These are phyloP conservation scores for Heloderma charlesbogerti DNA, from an alignment of 2,113 vertebrate genomes.

Conservation along the genomic window DNA sequence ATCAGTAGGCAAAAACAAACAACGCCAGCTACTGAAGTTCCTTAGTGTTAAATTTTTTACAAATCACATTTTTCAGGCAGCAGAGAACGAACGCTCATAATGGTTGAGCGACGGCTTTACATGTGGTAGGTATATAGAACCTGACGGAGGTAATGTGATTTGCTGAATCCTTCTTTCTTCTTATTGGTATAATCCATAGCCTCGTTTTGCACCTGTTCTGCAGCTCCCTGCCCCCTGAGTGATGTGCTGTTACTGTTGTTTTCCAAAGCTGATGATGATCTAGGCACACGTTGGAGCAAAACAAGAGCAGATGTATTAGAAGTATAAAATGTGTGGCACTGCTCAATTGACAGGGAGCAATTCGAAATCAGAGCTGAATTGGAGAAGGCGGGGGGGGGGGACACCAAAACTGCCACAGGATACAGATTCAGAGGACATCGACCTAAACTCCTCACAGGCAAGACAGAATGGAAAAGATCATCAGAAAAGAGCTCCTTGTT, in stretches of 20 bases:
- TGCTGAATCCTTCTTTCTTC: conserved; percentile 49
- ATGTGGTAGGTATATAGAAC: conserved; percentile 37
- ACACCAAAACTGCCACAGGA: conserved; percentile 26
- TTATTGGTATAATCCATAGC: conserved; percentile 44
- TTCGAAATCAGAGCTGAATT: conserved; percentile 59
- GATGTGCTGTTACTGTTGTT: conserved; percentile 37
- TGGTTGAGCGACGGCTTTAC: conserved; percentile 30
- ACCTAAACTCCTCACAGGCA: conserved; percentile 57
- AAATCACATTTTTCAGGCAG: not conserved
- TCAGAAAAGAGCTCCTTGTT: conserved; percentile 60
- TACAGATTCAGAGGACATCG: conserved; percentile 43
- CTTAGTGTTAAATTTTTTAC: not conserved
- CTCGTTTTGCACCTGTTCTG: conserved; percentile 58
- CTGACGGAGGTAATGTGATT: conserved; percentile 45
- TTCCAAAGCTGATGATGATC: conserved; percentile 18
- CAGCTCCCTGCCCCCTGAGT: conserved; percentile 45
- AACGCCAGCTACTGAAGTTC: conserved; percentile 2
- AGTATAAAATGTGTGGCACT: conserved; percentile 58
- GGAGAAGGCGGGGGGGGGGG: conserved; percentile 47
- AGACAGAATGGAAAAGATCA: conserved; percentile 55
- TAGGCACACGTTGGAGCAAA: conserved; percentile 49
- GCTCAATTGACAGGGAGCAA: conserved; percentile 31
- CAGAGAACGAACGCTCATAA: conserved; percentile 43
- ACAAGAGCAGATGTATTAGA: conserved; percentile 54
- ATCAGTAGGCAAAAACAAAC: not conserved